Evolutionary conservation across 1,140 invertebrate genomes (phyloP), one percentile per base, ranked within the genome.

Genomic region (Brachionus rotundiformis): DNA sequence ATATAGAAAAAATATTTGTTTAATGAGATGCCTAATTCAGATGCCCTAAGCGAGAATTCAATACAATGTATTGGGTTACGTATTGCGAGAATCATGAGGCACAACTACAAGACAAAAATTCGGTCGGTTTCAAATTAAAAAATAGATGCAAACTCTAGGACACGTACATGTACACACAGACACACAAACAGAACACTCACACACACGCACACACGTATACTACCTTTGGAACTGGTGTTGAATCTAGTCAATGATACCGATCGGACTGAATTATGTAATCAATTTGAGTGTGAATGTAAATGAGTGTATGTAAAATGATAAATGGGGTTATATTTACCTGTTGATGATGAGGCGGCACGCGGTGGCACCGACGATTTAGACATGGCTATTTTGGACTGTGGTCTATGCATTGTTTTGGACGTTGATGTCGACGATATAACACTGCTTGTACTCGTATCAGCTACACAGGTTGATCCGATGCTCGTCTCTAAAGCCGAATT

Each of bases 351-450:
- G 19, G 36, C 2, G 5, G 36, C 36, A 8, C 63, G 63, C 33
- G 63, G 63, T 25, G 68, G 33, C 10, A 44, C 39, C 11, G 68
- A 54, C 8, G 47, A 33, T 71, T 39, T 44, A 2, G 68, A 73
- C 13, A 25, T 1, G 27, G 68, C 39, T 73, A 73, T 73, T 73
- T 73, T 73, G 27, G 68, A 44, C 4, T 27, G 68, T 10, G 33
- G 68, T 13, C 39, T 41, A 25, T 41, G 39, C 68, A 73, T 68
- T 73, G 68, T 73, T 73, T 8, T 73, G 0, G 68, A 33, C 13
- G n/a, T 23, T 44, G 36, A 44, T 27, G 19, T 41, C 0, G 29
- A 41, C 19, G 68, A 68, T 19, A 3, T 1, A 68, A 33, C 33
- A 33, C 29, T 33, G 29, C 29, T 68, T 3, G 63, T 68, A 16